Conservation (phyloP, 2,797 vertebrate genomes). For the Peromyscus nudipes region DNA sequence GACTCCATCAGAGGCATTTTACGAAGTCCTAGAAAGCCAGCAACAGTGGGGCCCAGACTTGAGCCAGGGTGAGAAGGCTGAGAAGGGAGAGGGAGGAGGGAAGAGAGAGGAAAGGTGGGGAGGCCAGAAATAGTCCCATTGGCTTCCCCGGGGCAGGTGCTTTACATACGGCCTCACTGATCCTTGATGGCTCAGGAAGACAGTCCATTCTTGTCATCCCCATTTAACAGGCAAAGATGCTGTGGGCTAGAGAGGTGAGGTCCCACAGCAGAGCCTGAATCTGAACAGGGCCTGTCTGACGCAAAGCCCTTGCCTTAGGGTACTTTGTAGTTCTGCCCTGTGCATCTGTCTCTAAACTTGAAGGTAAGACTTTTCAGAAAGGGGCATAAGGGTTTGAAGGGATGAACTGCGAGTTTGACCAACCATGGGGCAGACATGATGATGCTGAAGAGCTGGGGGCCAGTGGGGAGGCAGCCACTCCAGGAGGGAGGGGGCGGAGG, state of each 20-base stretch:
- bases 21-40: neutral
- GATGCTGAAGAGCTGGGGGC: neutral
- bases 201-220: neutral
- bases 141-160: neutral
- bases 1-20: neutral
- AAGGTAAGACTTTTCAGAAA: conserved; percentile 9
- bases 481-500: neutral
- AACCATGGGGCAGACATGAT: neutral
- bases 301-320: neutral
- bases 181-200: neutral
- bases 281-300: neutral
- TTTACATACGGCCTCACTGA: neutral
- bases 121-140: neutral
- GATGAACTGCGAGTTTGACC: neutral
- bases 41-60: neutral
- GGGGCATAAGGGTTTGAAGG: neutral
- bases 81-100: neutral
- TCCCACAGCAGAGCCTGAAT: neutral
- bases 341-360: neutral
- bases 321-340: too few relatives aligned
- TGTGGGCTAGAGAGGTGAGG: neutral
- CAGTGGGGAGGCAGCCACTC: neutral
- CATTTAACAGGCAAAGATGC: neutral
- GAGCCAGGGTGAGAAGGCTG: neutral
- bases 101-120: too few relatives aligned